These are phyloP conservation scores for Nibea coibor DNA, from an alignment of 2,113 vertebrate species.

Conservation along the genomic window DNA sequence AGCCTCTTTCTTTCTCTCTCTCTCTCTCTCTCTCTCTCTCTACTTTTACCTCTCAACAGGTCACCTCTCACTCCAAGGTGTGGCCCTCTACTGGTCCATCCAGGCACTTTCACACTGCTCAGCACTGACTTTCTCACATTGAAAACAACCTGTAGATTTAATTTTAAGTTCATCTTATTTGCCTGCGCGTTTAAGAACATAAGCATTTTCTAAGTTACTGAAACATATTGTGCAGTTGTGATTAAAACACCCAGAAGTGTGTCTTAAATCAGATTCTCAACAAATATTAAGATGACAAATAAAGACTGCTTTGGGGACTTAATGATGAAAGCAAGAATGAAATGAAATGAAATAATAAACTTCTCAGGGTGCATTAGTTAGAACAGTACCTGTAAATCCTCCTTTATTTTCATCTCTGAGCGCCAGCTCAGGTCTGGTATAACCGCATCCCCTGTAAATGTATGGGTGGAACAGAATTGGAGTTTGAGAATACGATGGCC, in stretches of 20 bases:
- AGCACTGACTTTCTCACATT: not conserved
- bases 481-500: conserved; percentile 18
- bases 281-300: not conserved
- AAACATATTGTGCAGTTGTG: conserved; percentile 1
- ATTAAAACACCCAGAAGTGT: conserved; percentile 2
- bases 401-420: conserved; percentile 25
- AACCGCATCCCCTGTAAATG: conserved; percentile 64
- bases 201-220: not conserved
- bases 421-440: conserved; percentile 53
- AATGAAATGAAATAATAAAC: not conserved
- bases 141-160: not conserved
- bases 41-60: not conserved
- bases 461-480: conserved; percentile 59
- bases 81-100: conserved; percentile 70
- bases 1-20: not conserved
- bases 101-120: conserved; percentile 39
- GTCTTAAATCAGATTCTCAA: conserved; percentile 10
- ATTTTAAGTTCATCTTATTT: not conserved
- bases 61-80: conserved; percentile 34
- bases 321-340: not conserved
- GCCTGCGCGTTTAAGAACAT: not conserved
- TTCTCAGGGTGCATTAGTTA: conserved; percentile 12
- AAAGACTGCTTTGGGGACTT: not conserved
- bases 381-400: conserved; percentile 52
- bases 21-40: not conserved